A percentile compares a stretch with the other conserved stretches of the same genome.
Evolutionary conservation across 2,888 invertebrate genomes (phyloP).

Genomic region (Trisateles emortualis): DNA sequence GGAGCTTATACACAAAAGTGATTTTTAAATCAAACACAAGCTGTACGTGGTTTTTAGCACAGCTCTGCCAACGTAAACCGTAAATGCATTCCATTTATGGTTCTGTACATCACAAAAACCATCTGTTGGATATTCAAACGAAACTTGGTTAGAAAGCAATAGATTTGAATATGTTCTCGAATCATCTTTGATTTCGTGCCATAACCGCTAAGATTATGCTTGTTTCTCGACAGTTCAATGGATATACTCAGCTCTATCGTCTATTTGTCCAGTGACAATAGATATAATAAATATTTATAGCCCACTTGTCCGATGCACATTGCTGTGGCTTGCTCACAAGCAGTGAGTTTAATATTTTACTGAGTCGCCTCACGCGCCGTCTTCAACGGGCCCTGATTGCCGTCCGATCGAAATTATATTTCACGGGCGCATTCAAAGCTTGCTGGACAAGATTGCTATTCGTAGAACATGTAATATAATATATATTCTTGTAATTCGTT

Average conservation of each 20-base stretch:
- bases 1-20: not conserved
- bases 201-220: conserved; percentile 9
- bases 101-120: conserved; percentile 1
- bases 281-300: conserved; percentile 53
- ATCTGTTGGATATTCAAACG: not conserved
- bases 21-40: conserved; percentile 2
- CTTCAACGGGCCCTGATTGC: conserved; percentile 87
- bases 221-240: conserved; percentile 18
- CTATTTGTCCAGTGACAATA: conserved; percentile 44
- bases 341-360: conserved; percentile 80
- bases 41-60: conserved; percentile 1
- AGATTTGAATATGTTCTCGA: not conserved
- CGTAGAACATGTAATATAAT: conserved; percentile 39
- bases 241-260: conserved; percentile 7
- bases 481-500: conserved; percentile 37
- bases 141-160: not conserved
- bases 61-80: conserved; percentile 1
- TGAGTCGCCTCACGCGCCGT: conserved; percentile 83
- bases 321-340: conserved; percentile 52
- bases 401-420: conserved; percentile 86
- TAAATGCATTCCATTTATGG: conserved; percentile 2
- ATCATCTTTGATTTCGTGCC: not conserved
- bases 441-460: conserved; percentile 78
- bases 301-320: conserved; percentile 55
- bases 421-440: conserved; percentile 84